These are phyloP conservation scores for Glaucomys volans DNA, from an alignment of 2,113 vertebrate species.

Conservation along the genomic window DNA sequence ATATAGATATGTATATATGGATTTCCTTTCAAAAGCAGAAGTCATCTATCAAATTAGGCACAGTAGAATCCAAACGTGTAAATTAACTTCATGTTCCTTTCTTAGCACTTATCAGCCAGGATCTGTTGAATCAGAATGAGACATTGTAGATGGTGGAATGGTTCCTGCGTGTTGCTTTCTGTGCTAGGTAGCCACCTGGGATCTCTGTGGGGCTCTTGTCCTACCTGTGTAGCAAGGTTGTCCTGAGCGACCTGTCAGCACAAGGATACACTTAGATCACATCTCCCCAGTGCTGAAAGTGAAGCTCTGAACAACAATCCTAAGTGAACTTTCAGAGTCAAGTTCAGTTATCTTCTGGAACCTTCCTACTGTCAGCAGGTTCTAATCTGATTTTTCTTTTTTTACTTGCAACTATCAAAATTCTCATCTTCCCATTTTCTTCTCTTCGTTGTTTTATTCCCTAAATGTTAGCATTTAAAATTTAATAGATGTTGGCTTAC, in stretches of 20 bases:
- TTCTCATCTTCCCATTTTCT: conserved; percentile 22
- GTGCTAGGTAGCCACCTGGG: neutral
- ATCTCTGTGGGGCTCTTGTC: neutral
- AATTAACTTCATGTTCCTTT: neutral
- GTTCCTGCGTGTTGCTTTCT: rapidly evolving
- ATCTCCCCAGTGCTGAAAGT: neutral
- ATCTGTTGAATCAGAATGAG: neutral
- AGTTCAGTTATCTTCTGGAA: neutral
- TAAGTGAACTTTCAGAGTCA: neutral
- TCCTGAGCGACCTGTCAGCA: neutral
- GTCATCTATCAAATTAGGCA: neutral
- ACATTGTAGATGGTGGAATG: rapidly evolving
- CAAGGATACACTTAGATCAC: neutral
- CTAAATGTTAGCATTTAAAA: conserved; percentile 52
- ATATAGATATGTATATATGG: neutral
- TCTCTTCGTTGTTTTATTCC: conserved; percentile 12
- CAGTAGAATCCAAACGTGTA: neutral
- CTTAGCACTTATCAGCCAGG: neutral
- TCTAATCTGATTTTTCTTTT: neutral
- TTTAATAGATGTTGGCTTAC: conserved; percentile 67
- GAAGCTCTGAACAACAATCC: neutral
- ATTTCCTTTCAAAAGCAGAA: too few relatives aligned
- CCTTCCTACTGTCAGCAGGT: neutral
- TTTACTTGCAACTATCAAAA: conserved; percentile 9
- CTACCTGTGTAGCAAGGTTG: neutral